Conservation (phyloP, 2,113 vertebrate species). For the Phainopepla nitens region DNA sequence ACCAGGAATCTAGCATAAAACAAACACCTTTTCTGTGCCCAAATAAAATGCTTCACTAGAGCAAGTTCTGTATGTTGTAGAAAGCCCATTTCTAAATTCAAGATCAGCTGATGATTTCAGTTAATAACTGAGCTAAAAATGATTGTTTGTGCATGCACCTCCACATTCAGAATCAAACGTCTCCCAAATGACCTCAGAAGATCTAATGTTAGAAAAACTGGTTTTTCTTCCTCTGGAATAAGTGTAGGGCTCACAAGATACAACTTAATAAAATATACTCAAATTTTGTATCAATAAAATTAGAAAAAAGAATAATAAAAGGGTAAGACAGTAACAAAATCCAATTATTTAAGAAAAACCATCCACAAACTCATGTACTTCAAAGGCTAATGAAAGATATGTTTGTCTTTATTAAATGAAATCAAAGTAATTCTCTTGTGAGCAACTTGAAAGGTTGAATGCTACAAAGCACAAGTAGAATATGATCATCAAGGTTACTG, state of each 20-base stretch:
- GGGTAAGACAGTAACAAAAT: not conserved
- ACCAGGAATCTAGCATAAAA: not conserved
- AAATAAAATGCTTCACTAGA: not conserved
- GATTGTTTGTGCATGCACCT: not conserved
- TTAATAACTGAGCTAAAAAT: not conserved
- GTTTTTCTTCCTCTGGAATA: not conserved
- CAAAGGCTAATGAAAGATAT: not conserved
- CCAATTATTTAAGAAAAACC: not conserved
- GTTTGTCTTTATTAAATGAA: not conserved
- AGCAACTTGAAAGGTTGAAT: slow-evolving; percentile 12
- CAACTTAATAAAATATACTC: not conserved
- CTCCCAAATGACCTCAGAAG: not conserved
- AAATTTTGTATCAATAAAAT: not conserved
- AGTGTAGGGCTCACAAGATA: not conserved
- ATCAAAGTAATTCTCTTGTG: not conserved
- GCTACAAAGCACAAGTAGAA: not conserved
- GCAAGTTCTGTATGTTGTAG: not conserved
- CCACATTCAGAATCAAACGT: not conserved
- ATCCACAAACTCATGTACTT: not conserved
- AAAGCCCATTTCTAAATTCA: not conserved
- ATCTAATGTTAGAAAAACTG: not conserved
- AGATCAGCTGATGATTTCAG: not conserved
- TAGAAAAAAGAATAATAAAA: not conserved
- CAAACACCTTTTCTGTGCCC: not conserved
- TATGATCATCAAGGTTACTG: not conserved